Percentiles rank a stretch among this genome's conserved stretches.
phyloP scores from a whole-genome alignment of 1,140 invertebrate genomes.

The Copidosoma floridanum region DNA sequence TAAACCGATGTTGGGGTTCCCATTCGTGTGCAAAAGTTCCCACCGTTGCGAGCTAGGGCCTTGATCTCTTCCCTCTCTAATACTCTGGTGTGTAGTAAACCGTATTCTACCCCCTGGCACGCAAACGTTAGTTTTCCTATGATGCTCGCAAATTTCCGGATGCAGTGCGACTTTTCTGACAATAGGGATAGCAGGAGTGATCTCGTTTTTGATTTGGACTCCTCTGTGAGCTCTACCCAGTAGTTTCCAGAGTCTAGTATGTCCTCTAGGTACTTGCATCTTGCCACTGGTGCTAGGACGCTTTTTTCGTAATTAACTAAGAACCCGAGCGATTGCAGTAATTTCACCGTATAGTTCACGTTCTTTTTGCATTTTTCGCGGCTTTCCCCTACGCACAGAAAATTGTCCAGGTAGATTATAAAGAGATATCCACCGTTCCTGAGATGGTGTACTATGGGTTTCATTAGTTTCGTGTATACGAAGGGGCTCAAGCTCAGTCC shows the following conservation, averaged over 20 bases:
- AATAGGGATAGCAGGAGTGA: neutral
- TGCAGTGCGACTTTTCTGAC: slow-evolving; percentile 1
- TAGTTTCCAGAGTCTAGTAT: neutral
- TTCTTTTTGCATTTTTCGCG: neutral
- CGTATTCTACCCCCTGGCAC: slow-evolving; percentile 31
- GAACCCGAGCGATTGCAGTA: neutral
- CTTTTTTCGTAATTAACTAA: neutral
- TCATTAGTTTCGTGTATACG: neutral
- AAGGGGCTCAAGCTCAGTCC: neutral
- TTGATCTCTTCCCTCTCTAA: slow-evolving; percentile 28
- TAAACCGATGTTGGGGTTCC: neutral
- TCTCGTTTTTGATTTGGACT: neutral
- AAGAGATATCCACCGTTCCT: neutral
- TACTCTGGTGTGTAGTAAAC: slow-evolving; percentile 31
- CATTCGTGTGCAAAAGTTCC: neutral
- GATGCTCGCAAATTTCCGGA: slow-evolving; percentile 29
- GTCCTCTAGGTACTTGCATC: neutral
- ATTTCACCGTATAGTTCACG: neutral
- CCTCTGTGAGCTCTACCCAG: neutral
- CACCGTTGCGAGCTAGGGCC: neutral
- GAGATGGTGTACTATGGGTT: neutral
- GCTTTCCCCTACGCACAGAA: neutral
- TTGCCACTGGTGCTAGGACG: neutral
- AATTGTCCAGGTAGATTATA: neutral
- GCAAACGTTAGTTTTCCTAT: slow-evolving; percentile 28